phyloP scores from a whole-genome alignment of 2,113 vertebrate genomes.

The Octodon degus region DNA sequence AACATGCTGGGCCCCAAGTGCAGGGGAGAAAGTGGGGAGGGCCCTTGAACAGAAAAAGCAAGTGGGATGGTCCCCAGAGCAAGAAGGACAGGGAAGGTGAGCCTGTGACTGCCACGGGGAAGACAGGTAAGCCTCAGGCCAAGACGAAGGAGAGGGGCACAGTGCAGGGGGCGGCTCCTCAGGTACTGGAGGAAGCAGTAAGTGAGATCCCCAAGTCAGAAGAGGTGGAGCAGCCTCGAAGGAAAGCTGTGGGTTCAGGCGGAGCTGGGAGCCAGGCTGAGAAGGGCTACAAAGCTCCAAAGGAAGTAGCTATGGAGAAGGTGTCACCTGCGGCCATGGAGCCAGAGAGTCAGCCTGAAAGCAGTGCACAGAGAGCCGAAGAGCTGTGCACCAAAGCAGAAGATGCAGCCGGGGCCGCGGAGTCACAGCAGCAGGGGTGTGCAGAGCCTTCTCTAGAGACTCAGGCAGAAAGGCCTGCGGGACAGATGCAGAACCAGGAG shows the following conservation, averaged over 20 bases:
- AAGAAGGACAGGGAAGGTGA: constrained; percentile 18
- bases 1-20: neutral
- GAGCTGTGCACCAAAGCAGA: accelerated
- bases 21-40: constrained; percentile 58
- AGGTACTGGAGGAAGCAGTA: neutral
- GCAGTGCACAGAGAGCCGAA: neutral
- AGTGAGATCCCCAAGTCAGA: neutral
- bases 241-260: neutral
- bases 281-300: neutral
- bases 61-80: neutral
- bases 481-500: neutral
- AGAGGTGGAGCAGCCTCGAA: neutral
- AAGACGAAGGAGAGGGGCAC: neutral
- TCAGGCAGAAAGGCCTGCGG: accelerated
- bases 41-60: constrained; percentile 41
- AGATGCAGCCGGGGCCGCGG: accelerated
- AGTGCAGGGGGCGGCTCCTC: neutral
- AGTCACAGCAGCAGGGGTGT: accelerated
- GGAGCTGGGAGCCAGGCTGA: neutral
- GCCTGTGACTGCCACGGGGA: accelerated
- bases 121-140: neutral
- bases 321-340: accelerated
- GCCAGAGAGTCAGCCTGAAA: neutral
- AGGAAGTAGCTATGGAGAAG: neutral
- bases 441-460: neutral